phyloP scores from a whole-genome alignment of 2,113 vertebrate species.

The Channa argus region DNA sequence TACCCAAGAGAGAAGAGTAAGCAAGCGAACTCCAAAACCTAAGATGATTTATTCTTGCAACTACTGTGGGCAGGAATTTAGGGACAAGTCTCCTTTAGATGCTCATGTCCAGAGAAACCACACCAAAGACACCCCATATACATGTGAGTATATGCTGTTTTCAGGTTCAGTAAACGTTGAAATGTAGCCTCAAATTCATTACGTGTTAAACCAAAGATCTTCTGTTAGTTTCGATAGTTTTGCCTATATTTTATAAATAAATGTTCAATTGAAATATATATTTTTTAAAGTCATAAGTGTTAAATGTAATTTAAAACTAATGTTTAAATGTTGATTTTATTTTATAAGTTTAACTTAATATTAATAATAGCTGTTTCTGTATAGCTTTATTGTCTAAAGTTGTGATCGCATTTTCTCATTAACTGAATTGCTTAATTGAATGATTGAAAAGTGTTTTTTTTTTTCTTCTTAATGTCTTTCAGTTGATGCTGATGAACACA shows the following conservation, averaged over 20 bases:
- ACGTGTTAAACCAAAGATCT: too few relatives aligned
- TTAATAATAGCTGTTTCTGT: background rate
- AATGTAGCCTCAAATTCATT: background rate
- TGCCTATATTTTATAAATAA: too few relatives aligned
- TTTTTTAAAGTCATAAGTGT: too few relatives aligned
- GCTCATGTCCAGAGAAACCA: slow-evolving; percentile 80
- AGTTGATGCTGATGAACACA: slow-evolving; percentile 62
- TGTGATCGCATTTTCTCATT: too few relatives aligned
- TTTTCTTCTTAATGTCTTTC: slow-evolving; percentile 39
- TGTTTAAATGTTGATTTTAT: too few relatives aligned
- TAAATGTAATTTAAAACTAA: background rate
- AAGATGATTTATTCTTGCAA: slow-evolving; percentile 76
- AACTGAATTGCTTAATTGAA: slow-evolving; percentile 11
- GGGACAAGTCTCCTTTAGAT: slow-evolving; percentile 78
- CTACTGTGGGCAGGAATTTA: slow-evolving; percentile 82
- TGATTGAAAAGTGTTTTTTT: too few relatives aligned
- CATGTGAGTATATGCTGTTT: slow-evolving; percentile 65
- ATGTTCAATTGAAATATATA: too few relatives aligned
- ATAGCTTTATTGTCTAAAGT: too few relatives aligned
- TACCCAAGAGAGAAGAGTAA: slow-evolving; percentile 63
- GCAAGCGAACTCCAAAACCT: slow-evolving; percentile 78
- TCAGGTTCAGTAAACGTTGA: background rate
- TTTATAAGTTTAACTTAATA: background rate
- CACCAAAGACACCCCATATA: slow-evolving; percentile 70
- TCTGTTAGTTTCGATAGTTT: too few relatives aligned